phyloP scores from a whole-genome alignment of 2,888 invertebrate genomes.

The Leptarthrus brevirostris region DNA sequence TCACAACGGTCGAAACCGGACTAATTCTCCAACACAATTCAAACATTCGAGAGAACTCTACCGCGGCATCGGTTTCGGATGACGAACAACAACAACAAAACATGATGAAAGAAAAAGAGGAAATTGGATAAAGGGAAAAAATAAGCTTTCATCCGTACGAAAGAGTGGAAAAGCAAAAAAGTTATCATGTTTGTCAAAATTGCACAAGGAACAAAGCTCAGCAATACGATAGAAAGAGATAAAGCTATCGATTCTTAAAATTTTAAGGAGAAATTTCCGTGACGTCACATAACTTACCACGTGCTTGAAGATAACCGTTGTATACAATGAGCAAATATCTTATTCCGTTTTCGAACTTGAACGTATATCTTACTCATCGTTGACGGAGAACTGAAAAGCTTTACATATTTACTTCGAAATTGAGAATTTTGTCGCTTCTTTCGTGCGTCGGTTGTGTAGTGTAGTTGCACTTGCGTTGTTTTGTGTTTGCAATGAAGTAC shows the following conservation, averaged over 20 bases:
- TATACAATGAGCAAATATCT: not conserved
- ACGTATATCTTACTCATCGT: not conserved
- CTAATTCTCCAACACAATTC: slow-evolving; percentile 14
- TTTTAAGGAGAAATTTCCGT: not conserved
- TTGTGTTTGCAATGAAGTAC: not conserved
- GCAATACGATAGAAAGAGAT: not conserved
- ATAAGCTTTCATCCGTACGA: not conserved
- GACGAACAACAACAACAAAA: not conserved
- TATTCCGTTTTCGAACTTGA: slow-evolving; percentile 11
- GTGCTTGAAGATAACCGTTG: slow-evolving; percentile 20
- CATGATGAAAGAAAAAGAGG: slow-evolving; percentile 10
- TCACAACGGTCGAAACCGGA: slow-evolving; percentile 43
- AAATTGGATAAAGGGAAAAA: slow-evolving; percentile 14
- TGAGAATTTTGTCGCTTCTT: not conserved
- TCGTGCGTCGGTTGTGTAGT: not conserved
- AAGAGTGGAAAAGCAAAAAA: not conserved
- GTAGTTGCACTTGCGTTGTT: slow-evolving; percentile 37
- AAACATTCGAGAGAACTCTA: slow-evolving; percentile 1
- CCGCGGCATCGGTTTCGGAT: no score
- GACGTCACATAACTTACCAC: slow-evolving; percentile 10
- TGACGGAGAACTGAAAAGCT: not conserved
- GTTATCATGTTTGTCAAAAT: not conserved
- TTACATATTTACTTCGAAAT: not conserved
- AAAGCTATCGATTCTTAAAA: not conserved
- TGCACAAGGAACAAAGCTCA: not conserved